phyloP scores from a whole-genome alignment of 2,113 vertebrate species.

The Python bivittatus region DNA sequence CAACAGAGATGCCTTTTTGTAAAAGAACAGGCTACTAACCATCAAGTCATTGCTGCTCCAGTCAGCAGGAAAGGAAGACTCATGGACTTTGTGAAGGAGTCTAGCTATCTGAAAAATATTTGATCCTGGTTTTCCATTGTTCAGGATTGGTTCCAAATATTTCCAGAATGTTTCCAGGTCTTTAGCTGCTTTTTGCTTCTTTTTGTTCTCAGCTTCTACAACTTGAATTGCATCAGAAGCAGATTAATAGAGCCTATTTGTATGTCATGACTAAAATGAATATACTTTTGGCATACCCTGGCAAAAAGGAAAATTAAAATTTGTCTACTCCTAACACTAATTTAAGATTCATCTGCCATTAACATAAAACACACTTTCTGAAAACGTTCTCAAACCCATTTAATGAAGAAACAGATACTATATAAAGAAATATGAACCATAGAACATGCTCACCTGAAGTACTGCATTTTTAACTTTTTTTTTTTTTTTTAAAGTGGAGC shows the following conservation, averaged over 20 bases:
- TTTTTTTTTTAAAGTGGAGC: background rate
- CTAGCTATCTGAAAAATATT: constrained; percentile 79
- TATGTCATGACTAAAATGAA: background rate
- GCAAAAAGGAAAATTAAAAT: background rate
- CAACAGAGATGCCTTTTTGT: background rate
- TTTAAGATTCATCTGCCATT: background rate
- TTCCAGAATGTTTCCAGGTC: constrained; percentile 85
- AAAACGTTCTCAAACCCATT: background rate
- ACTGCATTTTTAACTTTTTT: background rate
- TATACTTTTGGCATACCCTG: background rate
- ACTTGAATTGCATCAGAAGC: constrained; percentile 44
- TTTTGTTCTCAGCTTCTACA: constrained; percentile 65
- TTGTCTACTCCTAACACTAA: background rate
- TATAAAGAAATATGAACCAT: background rate
- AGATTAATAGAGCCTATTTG: background rate
- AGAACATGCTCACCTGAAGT: background rate
- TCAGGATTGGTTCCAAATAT: constrained; percentile 81
- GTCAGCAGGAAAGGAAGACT: constrained; percentile 58
- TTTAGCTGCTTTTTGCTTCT: constrained; percentile 55
- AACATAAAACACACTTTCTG: background rate
- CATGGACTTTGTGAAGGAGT: constrained; percentile 74
- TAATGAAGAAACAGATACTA: background rate
- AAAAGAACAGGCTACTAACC: constrained; percentile 73
- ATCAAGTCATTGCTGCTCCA: constrained; percentile 68
- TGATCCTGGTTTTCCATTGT: constrained; percentile 74